These are phyloP conservation scores for Eilema caniola DNA, from an alignment of 2,888 invertebrate genomes.

Conservation along the genomic window DNA sequence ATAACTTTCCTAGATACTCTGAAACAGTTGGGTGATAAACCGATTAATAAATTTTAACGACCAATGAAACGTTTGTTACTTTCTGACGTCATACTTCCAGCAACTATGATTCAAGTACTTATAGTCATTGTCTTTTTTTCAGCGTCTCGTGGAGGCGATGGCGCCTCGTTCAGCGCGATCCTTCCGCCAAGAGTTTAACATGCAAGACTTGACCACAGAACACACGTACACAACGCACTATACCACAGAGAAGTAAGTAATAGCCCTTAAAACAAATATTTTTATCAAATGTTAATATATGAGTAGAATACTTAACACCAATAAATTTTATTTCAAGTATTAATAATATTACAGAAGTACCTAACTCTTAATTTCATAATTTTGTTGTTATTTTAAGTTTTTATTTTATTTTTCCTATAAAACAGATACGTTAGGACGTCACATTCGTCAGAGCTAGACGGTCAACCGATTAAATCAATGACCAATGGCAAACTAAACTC, in stretches of 20 bases:
- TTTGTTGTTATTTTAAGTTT: not conserved
- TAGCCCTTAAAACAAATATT: too few relatives aligned
- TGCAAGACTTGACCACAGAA: slow-evolving; percentile 90
- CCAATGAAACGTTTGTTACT: not conserved
- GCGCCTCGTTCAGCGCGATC: slow-evolving; percentile 91
- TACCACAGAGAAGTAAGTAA: slow-evolving; percentile 88
- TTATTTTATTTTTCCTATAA: slow-evolving; percentile 30
- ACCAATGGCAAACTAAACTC: slow-evolving; percentile 82
- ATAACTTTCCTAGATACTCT: too few relatives aligned
- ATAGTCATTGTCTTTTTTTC: slow-evolving; percentile 54
- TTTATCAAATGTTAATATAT: not conserved
- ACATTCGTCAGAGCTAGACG: slow-evolving; percentile 85
- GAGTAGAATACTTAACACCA: not conserved
- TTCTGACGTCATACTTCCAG: not conserved
- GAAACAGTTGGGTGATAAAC: not conserved
- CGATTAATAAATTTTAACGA: not conserved
- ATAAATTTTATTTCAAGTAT: too few relatives aligned
- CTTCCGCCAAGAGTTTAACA: slow-evolving; percentile 94
- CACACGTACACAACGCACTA: slow-evolving; percentile 90
- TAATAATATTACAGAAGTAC: too few relatives aligned
- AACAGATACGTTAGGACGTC: slow-evolving; percentile 87
- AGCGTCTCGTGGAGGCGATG: slow-evolving; percentile 90
- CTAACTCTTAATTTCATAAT: not conserved
- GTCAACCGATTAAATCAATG: slow-evolving; percentile 79
- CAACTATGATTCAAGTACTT: not conserved